Evolutionary conservation across 2,797 vertebrate species (phyloP).

Genomic region (Lagorchestes hirsutus): DNA sequence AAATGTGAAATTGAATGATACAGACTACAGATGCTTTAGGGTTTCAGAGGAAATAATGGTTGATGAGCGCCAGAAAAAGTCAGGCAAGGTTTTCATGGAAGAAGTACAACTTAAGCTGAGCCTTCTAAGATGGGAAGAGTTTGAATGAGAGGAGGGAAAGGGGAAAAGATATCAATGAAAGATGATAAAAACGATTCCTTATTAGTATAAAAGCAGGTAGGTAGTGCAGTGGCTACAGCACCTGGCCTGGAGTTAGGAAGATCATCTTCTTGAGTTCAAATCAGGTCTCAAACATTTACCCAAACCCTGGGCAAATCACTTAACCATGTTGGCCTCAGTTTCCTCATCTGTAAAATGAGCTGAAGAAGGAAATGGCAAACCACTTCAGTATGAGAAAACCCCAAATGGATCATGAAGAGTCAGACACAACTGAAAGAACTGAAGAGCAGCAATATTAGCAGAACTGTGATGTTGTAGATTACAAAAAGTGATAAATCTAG

Average conservation of each 20-base stretch:
- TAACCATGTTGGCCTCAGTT: background rate
- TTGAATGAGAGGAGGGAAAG: background rate
- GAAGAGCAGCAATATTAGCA: too few relatives aligned
- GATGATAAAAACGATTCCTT: background rate
- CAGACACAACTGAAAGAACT: too few relatives aligned
- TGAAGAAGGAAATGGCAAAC: background rate
- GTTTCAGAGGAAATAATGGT: conserved; percentile 33
- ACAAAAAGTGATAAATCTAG: too few relatives aligned
- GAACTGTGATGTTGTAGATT: too few relatives aligned
- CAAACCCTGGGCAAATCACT: background rate
- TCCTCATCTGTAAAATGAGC: background rate
- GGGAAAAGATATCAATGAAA: background rate
- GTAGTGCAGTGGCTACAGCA: background rate
- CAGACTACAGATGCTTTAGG: conserved; percentile 20
- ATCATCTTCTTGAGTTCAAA: background rate
- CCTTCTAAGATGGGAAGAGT: background rate
- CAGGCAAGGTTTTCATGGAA: background rate
- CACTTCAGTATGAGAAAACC: background rate
- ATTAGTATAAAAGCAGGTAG: background rate
- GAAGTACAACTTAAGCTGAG: background rate
- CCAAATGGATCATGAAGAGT: background rate
- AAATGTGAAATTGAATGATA: background rate
- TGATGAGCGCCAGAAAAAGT: background rate
- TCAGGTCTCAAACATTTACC: background rate
- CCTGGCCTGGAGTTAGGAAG: too few relatives aligned